phyloP scores from a whole-genome alignment of 1,140 invertebrate species.

The Brachionus asplanchnoidis region DNA sequence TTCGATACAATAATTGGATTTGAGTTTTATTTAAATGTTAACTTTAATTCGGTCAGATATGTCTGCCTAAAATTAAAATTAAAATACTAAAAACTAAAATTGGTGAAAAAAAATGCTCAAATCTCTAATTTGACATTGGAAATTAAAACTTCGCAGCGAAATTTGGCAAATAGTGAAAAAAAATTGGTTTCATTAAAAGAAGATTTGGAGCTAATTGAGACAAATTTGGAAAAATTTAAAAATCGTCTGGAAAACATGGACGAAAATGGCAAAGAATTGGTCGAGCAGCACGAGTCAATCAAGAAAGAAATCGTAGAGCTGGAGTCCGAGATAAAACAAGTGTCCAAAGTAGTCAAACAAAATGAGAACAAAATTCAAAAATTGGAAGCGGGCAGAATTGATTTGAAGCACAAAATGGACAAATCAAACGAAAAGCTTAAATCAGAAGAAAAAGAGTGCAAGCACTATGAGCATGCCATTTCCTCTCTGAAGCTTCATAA shows the following conservation, averaged over 20 bases:
- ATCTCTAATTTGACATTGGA: constrained; percentile 60
- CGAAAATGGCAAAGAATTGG: constrained; percentile 61
- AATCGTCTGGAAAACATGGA: constrained; percentile 56
- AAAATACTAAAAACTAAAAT: constrained; percentile 60
- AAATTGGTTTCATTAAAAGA: constrained; percentile 6
- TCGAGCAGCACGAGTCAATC: constrained; percentile 63
- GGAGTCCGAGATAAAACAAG: background rate
- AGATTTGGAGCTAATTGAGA: constrained; percentile 48
- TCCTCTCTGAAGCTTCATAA: constrained; percentile 29
- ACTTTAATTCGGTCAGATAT: too few species aligned
- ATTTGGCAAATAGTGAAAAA: constrained; percentile 52
- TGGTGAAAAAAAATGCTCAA: constrained; percentile 65
- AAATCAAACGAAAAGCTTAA: constrained; percentile 37
- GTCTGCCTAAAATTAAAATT: background rate
- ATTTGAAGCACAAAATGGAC: constrained; percentile 27
- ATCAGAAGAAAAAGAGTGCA: background rate
- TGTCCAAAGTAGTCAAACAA: constrained; percentile 20
- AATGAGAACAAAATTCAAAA: constrained; percentile 37
- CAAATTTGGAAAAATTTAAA: constrained; percentile 54
- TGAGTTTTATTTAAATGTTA: too few species aligned
- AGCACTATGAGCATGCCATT: background rate
- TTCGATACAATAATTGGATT: too few species aligned
- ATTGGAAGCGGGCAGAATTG: constrained; percentile 21
- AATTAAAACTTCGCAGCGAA: constrained; percentile 46
- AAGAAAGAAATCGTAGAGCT: constrained; percentile 55